These are phyloP conservation scores for Orientallactaga bullata DNA, from an alignment of 2,113 vertebrate species.

Conservation along the genomic window DNA sequence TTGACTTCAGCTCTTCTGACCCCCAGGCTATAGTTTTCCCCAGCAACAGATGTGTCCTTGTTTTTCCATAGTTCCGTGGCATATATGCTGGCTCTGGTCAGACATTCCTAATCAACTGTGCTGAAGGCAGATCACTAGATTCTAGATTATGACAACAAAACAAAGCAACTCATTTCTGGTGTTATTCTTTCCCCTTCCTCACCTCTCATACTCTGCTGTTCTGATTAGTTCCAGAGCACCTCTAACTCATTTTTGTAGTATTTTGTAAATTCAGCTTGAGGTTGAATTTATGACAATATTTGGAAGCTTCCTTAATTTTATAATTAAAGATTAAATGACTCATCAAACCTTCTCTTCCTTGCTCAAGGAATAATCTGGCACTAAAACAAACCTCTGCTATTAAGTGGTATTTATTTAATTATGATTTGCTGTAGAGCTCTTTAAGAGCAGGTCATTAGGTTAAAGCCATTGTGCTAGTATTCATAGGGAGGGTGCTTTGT, in stretches of 20 bases:
- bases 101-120: not conserved
- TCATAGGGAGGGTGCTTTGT: conserved; percentile 58
- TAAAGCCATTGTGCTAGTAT: conserved; percentile 79
- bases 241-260: conserved; percentile 59
- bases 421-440: conserved; percentile 83
- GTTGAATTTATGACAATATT: conserved; percentile 80
- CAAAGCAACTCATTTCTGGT: not conserved
- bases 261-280: conserved; percentile 81
- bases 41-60: not conserved
- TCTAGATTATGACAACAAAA: not conserved
- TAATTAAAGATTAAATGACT: conserved; percentile 83
- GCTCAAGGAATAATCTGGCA: conserved; percentile 76
- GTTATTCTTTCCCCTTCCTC: not conserved
- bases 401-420: conserved; percentile 85
- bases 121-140: not conserved
- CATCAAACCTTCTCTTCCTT: conserved; percentile 77
- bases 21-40: not conserved
- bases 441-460: conserved; percentile 82
- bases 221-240: conserved; percentile 27
- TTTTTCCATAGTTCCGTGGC: not conserved
- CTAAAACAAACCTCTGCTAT: conserved; percentile 77
- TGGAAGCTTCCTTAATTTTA: conserved; percentile 83
- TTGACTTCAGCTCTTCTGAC: not conserved
- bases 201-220: not conserved
- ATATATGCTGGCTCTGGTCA: not conserved